Evolutionary conservation across 2,797 vertebrate genomes (phyloP).

Genomic region (Neomorphus geoffroyi): DNA sequence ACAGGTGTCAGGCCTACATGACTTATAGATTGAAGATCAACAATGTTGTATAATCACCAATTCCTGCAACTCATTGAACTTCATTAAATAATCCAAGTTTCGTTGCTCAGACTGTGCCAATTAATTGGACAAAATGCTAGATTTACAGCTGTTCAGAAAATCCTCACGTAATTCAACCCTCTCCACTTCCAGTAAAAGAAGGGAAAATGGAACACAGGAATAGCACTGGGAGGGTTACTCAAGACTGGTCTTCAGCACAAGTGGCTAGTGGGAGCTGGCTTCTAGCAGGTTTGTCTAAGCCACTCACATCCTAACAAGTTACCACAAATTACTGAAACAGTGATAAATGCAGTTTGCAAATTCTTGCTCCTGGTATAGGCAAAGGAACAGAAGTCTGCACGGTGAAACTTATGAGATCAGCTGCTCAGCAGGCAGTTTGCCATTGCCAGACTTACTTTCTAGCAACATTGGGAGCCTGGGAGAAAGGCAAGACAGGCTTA

Average conservation of each 20-base stretch:
- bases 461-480: not conserved
- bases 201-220: not conserved
- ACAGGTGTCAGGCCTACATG: not conserved
- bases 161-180: slow-evolving; percentile 7
- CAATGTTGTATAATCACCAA: not conserved
- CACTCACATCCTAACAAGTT: not conserved
- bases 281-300: not conserved
- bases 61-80: not conserved
- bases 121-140: not conserved
- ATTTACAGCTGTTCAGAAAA: not conserved
- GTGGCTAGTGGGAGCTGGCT: not conserved
- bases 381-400: not conserved
- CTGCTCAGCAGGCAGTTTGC: not conserved
- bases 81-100: not conserved
- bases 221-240: not conserved
- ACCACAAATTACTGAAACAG: not conserved
- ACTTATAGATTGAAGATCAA: not conserved
- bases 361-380: not conserved
- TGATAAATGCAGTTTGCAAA: not conserved
- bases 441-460: not conserved
- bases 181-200: slow-evolving; percentile 48
- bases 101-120: not conserved
- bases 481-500: not conserved
- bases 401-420: not conserved
- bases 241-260: not conserved